Base-by-base conservation (phyloP, 2,888 invertebrate species). In the Ferrisia virgata region DNA sequence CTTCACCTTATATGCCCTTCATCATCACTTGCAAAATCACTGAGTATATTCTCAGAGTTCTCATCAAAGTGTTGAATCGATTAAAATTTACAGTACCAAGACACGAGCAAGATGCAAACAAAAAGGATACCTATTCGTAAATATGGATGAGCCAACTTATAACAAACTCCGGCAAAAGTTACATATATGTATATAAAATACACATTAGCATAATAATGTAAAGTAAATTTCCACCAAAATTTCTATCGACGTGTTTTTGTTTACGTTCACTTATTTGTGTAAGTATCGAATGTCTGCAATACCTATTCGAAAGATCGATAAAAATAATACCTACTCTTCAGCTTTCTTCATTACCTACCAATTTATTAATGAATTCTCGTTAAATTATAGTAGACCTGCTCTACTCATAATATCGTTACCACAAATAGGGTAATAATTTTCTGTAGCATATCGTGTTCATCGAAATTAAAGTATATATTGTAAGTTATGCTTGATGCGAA, bases 351-450 rank as follows among this genome's bases (percentile, higher is more conserved):
- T 53, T 53, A 6, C 43, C 43, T 43, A 43, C 13, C 25, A 28
- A 64, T n/a, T 64, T 64, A 64, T 64, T 64, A 64, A 64, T 64
- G 58, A 64, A 64, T 64, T 64, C 58, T 64, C 28, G 58, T 64
- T 28, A 9, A 28, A 64, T 11, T 25, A 64, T 53, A 53, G 0
- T n/a, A n/a, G n/a, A n/a, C n/a, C n/a, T n/a, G n/a, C n/a, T 18
- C 18, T 47, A 18, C 18, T n/a, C 11, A 3, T 25, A 28, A 13
- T 28, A 47, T 43, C 13, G 43, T 9, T 9, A 25, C 58, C 58
- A 18, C 18, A 47, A 47, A 64, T 9, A 25, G 22, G 58, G 28
- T 11, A 64, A 64, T 13, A 28, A 28, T 64, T 47, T 47, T 4
- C 47, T 3, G 25, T 64, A 39, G 39, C 39, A 11, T 39, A 28